phyloP scores from a whole-genome alignment of 2,113 vertebrate genomes.

The Tylochromis polylepis region DNA sequence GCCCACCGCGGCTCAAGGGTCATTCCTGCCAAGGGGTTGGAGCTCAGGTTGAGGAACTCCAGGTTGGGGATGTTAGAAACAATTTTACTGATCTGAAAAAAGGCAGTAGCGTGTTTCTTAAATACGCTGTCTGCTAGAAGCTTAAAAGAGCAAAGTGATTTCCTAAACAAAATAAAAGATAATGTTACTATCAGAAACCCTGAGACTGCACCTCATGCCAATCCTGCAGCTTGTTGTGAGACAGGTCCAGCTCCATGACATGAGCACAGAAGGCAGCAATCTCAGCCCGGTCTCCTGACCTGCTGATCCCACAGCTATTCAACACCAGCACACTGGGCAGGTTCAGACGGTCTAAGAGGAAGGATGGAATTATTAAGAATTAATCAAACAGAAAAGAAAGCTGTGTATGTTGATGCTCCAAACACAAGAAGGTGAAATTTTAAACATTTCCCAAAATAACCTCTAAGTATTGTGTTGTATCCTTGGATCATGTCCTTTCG shows the following conservation, averaged over 20 bases:
- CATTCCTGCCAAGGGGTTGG: slow-evolving; percentile 87
- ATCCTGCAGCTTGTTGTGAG: slow-evolving; percentile 92
- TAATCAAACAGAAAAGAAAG: background rate
- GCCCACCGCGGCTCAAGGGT: slow-evolving; percentile 81
- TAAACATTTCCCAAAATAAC: background rate
- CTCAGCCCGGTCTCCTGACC: slow-evolving; percentile 87
- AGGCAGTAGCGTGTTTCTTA: background rate
- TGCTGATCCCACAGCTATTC: slow-evolving; percentile 89
- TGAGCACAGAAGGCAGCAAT: slow-evolving; percentile 95
- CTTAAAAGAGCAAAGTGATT: background rate
- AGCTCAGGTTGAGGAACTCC: slow-evolving; percentile 97
- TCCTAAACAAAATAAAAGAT: background rate
- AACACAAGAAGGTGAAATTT: background rate
- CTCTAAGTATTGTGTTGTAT: background rate
- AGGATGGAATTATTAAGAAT: background rate
- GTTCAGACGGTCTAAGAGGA: slow-evolving; percentile 88
- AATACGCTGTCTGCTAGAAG: background rate
- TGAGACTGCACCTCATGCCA: slow-evolving; percentile 85
- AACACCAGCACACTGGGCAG: slow-evolving; percentile 91
- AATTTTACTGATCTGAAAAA: slow-evolving; percentile 92
- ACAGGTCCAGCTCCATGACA: slow-evolving; percentile 93
- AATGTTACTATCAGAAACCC: background rate
- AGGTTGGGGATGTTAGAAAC: slow-evolving; percentile 95
- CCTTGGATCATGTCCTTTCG: background rate
- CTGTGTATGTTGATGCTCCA: background rate